These are phyloP conservation scores for Paedocypris sp. DNA, from an alignment of 2,113 vertebrate genomes.

Conservation along the genomic window DNA sequence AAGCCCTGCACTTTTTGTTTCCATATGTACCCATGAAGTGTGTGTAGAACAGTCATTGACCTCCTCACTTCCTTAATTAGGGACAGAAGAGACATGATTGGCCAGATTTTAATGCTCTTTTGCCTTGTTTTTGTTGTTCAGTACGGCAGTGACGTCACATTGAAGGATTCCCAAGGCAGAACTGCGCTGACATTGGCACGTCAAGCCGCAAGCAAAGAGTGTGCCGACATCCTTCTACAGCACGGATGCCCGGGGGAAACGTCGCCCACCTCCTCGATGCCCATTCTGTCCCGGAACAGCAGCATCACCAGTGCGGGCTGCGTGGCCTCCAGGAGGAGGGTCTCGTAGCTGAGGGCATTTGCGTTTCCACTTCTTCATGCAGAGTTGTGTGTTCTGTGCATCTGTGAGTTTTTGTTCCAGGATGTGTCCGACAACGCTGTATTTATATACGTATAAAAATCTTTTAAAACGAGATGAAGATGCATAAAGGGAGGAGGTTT, in stretches of 20 bases:
- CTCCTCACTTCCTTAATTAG: no score
- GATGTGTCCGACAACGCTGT: not conserved
- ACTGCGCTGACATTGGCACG: constrained; percentile 73
- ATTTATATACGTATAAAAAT: constrained; percentile 4
- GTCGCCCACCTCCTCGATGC: constrained; percentile 62
- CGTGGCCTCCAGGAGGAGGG: constrained; percentile 65
- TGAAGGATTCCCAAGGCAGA: constrained; percentile 71
- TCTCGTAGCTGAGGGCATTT: constrained; percentile 46
- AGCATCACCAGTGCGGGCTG: constrained; percentile 79
- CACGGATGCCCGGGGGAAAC: constrained; percentile 77
- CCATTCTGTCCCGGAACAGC: constrained; percentile 72
- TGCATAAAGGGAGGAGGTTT: not conserved
- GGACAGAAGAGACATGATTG: no score
- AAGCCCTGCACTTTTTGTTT: no score
- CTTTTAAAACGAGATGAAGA: constrained; percentile 16
- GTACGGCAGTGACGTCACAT: constrained; percentile 79
- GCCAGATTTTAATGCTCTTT: not conserved
- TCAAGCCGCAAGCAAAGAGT: constrained; percentile 74
- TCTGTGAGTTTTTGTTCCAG: constrained; percentile 23
- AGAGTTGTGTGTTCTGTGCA: constrained; percentile 23
- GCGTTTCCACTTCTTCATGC: constrained; percentile 26
- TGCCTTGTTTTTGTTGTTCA: constrained; percentile 32
- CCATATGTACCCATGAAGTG: no score
- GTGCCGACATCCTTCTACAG: constrained; percentile 78
- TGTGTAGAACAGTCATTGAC: no score